Evolutionary conservation across 2,888 invertebrate species (phyloP).

Genomic region (Capitulum mitella): DNA sequence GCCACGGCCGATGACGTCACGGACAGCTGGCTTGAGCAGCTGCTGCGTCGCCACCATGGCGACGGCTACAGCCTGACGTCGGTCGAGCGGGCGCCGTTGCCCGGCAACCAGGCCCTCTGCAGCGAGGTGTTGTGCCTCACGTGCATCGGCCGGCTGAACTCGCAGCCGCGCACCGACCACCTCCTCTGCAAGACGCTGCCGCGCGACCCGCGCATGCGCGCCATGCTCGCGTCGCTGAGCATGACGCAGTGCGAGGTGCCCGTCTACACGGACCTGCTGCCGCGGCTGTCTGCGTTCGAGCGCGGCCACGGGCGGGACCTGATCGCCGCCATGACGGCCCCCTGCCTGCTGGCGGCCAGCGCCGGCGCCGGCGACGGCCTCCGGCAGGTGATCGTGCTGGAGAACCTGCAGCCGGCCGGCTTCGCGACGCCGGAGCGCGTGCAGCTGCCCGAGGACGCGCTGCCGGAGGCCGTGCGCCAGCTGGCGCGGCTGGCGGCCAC

Average conservation of each 20-base stretch:
- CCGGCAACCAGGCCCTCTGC: background rate
- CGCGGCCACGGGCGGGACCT: background rate
- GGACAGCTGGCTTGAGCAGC: background rate
- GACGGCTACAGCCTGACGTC: background rate
- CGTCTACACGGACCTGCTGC: background rate
- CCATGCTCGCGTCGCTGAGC: background rate
- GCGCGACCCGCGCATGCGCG: background rate
- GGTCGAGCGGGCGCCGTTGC: too few species aligned
- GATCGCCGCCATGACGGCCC: background rate
- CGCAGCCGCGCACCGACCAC: background rate
- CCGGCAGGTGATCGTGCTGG: background rate
- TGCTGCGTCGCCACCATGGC: background rate
- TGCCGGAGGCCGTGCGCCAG: background rate
- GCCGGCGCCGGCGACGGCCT: background rate
- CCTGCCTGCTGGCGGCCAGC: background rate
- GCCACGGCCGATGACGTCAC: background rate
- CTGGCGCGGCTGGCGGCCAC: slow-evolving; percentile 6
- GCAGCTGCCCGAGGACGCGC: background rate
- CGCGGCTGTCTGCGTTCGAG: background rate
- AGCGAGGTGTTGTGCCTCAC: background rate
- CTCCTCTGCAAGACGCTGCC: background rate
- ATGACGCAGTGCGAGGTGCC: background rate
- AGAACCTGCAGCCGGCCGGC: slow-evolving; percentile 1
- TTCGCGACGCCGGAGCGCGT: background rate
- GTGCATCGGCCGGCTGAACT: background rate